A percentile compares a stretch with the other conserved stretches of the same genome.
Evolutionary conservation across 2,113 vertebrate species (phyloP).

Genomic region (Ailurus styani): DNA sequence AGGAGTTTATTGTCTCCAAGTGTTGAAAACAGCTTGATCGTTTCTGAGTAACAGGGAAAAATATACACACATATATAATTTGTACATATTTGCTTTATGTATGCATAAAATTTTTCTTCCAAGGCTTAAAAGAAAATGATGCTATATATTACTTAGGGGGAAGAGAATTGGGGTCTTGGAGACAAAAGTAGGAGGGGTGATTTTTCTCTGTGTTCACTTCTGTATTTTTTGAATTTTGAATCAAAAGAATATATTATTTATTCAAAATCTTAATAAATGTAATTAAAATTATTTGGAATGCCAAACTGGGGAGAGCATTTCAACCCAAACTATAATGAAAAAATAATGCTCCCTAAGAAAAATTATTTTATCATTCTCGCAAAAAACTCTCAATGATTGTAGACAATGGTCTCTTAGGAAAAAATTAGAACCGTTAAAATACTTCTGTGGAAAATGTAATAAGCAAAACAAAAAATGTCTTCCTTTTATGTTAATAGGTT

Average conservation of each 20-base stretch:
- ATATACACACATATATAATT: not conserved
- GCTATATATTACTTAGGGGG: not conserved
- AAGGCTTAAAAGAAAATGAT: not conserved
- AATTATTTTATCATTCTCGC: not conserved
- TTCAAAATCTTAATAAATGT: not conserved
- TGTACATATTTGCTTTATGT: not conserved
- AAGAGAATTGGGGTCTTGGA: not conserved
- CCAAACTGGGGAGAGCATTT: not conserved
- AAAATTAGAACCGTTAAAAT: not conserved
- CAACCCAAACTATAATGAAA: not conserved
- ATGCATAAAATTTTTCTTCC: not conserved
- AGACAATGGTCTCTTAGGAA: not conserved
- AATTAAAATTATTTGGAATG: slow-evolving; percentile 1
- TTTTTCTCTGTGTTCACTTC: not conserved
- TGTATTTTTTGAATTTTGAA: not conserved
- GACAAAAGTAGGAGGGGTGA: not conserved
- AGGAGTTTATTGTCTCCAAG: not conserved
- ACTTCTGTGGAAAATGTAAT: not conserved
- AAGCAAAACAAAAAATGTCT: not conserved
- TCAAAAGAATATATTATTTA: not conserved
- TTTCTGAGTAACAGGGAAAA: not conserved
- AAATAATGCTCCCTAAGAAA: not conserved
- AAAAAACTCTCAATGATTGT: not conserved
- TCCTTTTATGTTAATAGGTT: not conserved
- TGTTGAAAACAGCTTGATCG: not conserved